phyloP scores from a whole-genome alignment of 1,140 invertebrate species.

The Zaprionus capensis region DNA sequence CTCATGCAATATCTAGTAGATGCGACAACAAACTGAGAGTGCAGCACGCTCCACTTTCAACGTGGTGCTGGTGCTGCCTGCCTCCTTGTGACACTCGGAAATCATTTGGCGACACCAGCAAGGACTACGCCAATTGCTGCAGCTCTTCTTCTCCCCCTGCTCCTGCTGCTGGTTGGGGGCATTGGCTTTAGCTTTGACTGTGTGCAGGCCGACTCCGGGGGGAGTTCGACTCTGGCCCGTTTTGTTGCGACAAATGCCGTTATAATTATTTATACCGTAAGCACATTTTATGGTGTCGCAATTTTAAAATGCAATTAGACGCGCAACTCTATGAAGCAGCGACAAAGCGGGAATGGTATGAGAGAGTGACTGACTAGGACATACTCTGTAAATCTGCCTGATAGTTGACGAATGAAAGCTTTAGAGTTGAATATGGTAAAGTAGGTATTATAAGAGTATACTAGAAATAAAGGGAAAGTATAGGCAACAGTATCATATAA shows the following conservation, averaged over 20 bases:
- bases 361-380: not conserved
- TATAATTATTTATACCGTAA: slow-evolving; percentile 83
- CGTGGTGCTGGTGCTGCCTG: not conserved
- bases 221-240: slow-evolving; percentile 48
- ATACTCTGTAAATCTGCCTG: slow-evolving; percentile 14
- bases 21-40: slow-evolving; percentile 72
- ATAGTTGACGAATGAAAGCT: not conserved
- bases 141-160: slow-evolving; percentile 20
- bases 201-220: slow-evolving; percentile 6
- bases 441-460: too few species aligned
- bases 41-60: slow-evolving; percentile 26
- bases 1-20: slow-evolving; percentile 80
- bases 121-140: slow-evolving; percentile 11
- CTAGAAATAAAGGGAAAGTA: too few species aligned
- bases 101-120: slow-evolving; percentile 66
- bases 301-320: slow-evolving; percentile 83
- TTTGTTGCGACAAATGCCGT: slow-evolving; percentile 80
- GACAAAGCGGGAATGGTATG: slow-evolving; percentile 16
- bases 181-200: slow-evolving; percentile 9
- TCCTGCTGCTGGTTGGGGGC: slow-evolving; percentile 35
- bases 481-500: too few species aligned
- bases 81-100: slow-evolving; percentile 60
- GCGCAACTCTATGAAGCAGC: slow-evolving; percentile 56
- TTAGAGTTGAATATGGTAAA: too few species aligned
- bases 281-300: slow-evolving; percentile 83